Conservation (phyloP, 2,797 vertebrate genomes). For the Coracias cyanogaster region DNA sequence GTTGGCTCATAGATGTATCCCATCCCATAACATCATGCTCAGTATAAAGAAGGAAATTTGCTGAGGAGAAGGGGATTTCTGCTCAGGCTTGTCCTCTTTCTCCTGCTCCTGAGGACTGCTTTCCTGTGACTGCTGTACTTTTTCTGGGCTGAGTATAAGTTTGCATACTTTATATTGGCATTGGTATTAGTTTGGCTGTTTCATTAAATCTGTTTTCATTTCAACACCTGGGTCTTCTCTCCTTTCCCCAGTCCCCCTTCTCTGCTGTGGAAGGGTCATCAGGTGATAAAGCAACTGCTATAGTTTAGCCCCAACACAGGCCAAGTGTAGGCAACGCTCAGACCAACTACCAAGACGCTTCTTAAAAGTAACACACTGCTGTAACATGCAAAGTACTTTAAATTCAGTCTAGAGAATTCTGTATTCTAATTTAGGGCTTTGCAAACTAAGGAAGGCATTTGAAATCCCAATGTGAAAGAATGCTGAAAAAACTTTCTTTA, state of each 20-base stretch:
- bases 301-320: background rate
- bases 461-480: background rate
- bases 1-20: no score
- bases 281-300: background rate
- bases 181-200: no score
- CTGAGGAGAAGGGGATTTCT: background rate
- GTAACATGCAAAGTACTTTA: background rate
- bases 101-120: background rate
- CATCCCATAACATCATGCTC: no score
- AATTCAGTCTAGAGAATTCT: accelerated
- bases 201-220: no score
- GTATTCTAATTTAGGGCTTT: background rate
- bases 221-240: no score
- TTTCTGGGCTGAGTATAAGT: background rate
- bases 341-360: background rate
- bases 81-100: background rate
- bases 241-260: no score
- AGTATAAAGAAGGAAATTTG: background rate
- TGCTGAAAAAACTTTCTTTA: background rate
- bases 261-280: no score
- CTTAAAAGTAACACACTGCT: background rate
- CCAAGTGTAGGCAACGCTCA: background rate
- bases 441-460: background rate
- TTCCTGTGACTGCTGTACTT: background rate
- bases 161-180: background rate